Conservation (phyloP, 2,113 vertebrate genomes). For the Marmota flaviventris region DNA sequence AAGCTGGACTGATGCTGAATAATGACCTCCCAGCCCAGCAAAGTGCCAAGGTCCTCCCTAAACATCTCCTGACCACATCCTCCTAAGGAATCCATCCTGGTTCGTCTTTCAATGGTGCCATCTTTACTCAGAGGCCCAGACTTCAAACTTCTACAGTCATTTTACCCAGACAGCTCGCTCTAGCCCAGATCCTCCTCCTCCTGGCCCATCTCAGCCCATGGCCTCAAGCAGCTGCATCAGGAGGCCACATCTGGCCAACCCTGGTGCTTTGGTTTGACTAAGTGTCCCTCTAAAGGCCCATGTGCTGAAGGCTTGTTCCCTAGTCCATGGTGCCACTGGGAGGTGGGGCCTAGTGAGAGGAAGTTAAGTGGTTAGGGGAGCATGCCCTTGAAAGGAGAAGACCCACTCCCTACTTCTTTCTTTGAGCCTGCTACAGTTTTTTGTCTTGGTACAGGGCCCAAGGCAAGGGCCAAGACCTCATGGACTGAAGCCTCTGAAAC, state of each 20-base stretch:
- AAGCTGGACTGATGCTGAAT: not conserved
- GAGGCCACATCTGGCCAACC: not conserved
- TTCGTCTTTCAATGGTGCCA: not conserved
- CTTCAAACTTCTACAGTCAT: not conserved
- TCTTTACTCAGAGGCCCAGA: not conserved
- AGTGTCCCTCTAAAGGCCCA: no score
- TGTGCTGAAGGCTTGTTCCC: not conserved
- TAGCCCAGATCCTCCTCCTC: not conserved
- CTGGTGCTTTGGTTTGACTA: not conserved
- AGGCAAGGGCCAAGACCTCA: not conserved
- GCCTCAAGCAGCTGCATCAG: not conserved
- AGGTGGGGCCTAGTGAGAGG: no score
- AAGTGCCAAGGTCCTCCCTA: not conserved
- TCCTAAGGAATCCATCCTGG: not conserved
- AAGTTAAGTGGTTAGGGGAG: not conserved
- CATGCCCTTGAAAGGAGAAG: no score
- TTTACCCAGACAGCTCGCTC: not conserved
- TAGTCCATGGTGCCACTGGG: not conserved
- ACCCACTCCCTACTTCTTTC: not conserved
- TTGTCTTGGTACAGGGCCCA: not conserved
- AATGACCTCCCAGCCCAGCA: not conserved
- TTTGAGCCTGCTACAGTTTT: not conserved
- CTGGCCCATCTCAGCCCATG: fast-evolving
- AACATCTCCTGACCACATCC: not conserved
- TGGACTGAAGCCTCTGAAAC: not conserved